Evolutionary conservation across 2,797 vertebrate species (phyloP).

Genomic region (Benthosema pterotum): DNA sequence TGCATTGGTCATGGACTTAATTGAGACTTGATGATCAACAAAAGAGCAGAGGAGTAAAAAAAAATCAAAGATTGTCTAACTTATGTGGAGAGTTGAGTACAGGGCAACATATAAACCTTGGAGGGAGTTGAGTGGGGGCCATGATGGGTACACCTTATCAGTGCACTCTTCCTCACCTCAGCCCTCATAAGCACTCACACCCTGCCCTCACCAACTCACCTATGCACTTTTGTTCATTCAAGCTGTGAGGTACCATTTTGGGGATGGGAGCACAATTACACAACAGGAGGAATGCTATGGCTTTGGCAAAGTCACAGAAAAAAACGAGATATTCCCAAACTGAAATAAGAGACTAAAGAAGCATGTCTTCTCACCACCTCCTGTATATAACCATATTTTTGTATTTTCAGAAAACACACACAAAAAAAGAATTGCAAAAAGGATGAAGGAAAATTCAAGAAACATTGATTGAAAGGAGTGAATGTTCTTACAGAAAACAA

Average conservation of each 20-base stretch:
- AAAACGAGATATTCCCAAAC: slow-evolving; percentile 68
- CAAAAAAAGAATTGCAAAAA: slow-evolving; percentile 56
- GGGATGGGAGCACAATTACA: slow-evolving; percentile 77
- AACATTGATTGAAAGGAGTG: slow-evolving; percentile 64
- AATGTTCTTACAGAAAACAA: slow-evolving; percentile 72
- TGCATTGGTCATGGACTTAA: slow-evolving; percentile 37
- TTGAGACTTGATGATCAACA: slow-evolving; percentile 58
- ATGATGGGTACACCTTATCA: slow-evolving; percentile 38
- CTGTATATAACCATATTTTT: slow-evolving; percentile 81
- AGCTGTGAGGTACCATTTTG: slow-evolving; percentile 84
- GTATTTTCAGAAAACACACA: slow-evolving; percentile 70
- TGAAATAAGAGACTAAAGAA: slow-evolving; percentile 72
- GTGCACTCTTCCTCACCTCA: slow-evolving; percentile 56
- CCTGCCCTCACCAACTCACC: slow-evolving; percentile 80
- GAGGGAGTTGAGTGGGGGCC: slow-evolving; percentile 55
- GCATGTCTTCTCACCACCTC: slow-evolving; percentile 69
- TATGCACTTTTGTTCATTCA: slow-evolving; percentile 87
- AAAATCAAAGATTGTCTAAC: slow-evolving; percentile 62
- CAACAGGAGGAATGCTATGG: slow-evolving; percentile 70
- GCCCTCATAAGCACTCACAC: slow-evolving; percentile 63
- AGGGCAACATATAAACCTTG: slow-evolving; percentile 45
- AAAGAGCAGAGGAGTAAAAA: slow-evolving; percentile 41
- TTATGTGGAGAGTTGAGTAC: slow-evolving; percentile 59
- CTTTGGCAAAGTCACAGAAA: slow-evolving; percentile 64
- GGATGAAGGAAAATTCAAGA: slow-evolving; percentile 79